Conservation (phyloP, 2,888 invertebrate genomes). For the Argyresthia goedartella region DNA sequence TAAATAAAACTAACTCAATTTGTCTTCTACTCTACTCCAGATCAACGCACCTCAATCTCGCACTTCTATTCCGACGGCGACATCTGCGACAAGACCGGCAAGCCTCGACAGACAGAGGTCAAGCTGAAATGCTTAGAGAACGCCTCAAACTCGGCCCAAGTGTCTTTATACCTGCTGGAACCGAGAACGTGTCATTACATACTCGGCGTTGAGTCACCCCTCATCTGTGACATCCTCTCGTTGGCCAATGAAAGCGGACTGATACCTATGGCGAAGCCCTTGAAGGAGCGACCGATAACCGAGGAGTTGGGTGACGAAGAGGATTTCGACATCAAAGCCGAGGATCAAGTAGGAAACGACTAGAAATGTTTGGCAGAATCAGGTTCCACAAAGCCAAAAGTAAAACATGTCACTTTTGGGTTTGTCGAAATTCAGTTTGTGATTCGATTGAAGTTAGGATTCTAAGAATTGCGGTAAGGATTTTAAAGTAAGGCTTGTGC, state of each 20-base stretch:
- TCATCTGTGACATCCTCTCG: constrained; percentile 88
- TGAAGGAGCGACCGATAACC: neutral
- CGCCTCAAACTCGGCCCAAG: constrained; percentile 80
- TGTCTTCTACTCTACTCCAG: too few species aligned
- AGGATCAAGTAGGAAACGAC: too few species aligned
- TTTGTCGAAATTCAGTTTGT: too few species aligned
- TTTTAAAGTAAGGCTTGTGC: too few species aligned
- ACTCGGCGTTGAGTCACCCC: constrained; percentile 92
- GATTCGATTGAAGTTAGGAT: too few species aligned
- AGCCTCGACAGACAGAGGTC: constrained; percentile 87
- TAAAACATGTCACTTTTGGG: too few species aligned
- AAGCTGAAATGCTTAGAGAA: constrained; percentile 83
- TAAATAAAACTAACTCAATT: too few species aligned
- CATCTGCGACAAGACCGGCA: constrained; percentile 86
- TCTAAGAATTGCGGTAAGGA: too few species aligned
- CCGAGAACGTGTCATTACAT: constrained; percentile 95
- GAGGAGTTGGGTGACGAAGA: neutral
- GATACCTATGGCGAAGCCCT: constrained; percentile 30
- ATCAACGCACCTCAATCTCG: constrained; percentile 79
- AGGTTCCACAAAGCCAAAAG: too few species aligned
- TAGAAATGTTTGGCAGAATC: too few species aligned
- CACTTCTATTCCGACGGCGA: constrained; percentile 92
- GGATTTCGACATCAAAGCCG: too few species aligned
- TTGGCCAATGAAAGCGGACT: constrained; percentile 87
- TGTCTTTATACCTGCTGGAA: constrained; percentile 90